Evolutionary conservation across 2,113 vertebrate genomes (phyloP), one percentile per base, ranked within the genome.

Genomic region (Poecile atricapillus): DNA sequence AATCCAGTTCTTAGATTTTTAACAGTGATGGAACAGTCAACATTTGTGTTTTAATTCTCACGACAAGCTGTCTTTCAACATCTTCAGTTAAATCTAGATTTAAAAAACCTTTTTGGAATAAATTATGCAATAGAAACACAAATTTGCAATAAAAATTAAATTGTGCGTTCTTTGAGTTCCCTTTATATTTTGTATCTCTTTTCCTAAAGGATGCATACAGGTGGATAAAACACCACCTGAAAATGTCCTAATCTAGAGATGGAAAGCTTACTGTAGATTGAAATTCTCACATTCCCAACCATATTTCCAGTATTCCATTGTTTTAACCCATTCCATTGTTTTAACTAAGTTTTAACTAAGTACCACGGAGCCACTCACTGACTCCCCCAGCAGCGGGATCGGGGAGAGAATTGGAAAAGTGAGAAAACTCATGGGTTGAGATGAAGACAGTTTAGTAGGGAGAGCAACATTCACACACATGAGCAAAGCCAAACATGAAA

Each of bases 371-470:
- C 13, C 21, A 16, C 25, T 56, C 35, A 21, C 20, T 16, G 18
- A 56, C 30, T 71, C 16, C 30, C 25, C 24, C 56, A 63, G 7
- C 49, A 41, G n/a, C 16, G 14, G 49, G 16, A 35, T 3, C 3
- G 0, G 24, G 11, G 24, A 63, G 17, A n/a, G 21, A 31, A 56
- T 0, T 3, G 24, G 49, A 18, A 70, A 41, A 79, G n/a, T 14
- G 28, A 70, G 24, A 79, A 63, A n/a, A 47, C 6, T 31, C 7
- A 0, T 18, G 30, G 35, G 28, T 10, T 7, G 13, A 27, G 14
- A 31, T 15, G 18, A 64, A 35, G 25, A 31, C 30, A 43, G n/a
- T 43, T 63, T 11, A 30, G 35, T 4, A 43, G 25, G 9, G 11
- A 71, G 71, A 49, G 49, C 20, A 41, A 63, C 47, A 35, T 11